Base-by-base conservation (phyloP, 2,888 invertebrate species). In the Leptura quadrifasciata region DNA sequence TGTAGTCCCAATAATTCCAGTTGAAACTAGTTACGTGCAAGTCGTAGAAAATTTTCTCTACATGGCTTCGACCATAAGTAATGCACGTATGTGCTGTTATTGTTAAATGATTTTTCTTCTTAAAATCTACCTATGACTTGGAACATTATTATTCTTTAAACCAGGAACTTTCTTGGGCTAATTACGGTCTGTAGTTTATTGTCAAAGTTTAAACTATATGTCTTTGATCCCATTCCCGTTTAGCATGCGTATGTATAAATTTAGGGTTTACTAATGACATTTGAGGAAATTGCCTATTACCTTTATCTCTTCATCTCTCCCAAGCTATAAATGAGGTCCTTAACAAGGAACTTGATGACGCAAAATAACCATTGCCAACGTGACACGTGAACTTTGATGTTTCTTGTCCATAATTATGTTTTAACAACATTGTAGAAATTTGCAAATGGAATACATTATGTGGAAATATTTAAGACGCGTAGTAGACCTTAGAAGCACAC, bases 211-310 rank as follows among this genome's bases (percentile, higher is more conserved):
- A 60, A 60, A 27, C 17, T n/a, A 61, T 27, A 61, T 61, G 31
- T 61, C 60, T 31, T 31, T 17, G 6, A 5, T 8, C n/a, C 60
- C 2, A 31, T 61, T 31, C 8, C 2, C 0, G 27, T 61, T 61
- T 31, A 31, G 31, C 60, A 61, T 61, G 60, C 60, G 60, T 61
- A 61, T 31, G 60, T 61, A 31, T 61, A 61, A 47, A 47, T 31
- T 61, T 31, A 15, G 60, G 60, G 27, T 27, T 27, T 61, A 27
- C 31, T 31, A 61, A 60, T 21, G 58, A 60, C 27, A 60, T 60
- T 60, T 21, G 21, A 61, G 60, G 60, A 61, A 61, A 61, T 61
- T 61, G 60, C 24, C 60, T 61, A 61, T 61, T 61, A 61, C 15
- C 60, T 61, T 61, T 27, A 61, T 61, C 60, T 61, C 2, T 31